phyloP scores from a whole-genome alignment of 2,888 invertebrate genomes.

The Nephrotoma appendiculata region DNA sequence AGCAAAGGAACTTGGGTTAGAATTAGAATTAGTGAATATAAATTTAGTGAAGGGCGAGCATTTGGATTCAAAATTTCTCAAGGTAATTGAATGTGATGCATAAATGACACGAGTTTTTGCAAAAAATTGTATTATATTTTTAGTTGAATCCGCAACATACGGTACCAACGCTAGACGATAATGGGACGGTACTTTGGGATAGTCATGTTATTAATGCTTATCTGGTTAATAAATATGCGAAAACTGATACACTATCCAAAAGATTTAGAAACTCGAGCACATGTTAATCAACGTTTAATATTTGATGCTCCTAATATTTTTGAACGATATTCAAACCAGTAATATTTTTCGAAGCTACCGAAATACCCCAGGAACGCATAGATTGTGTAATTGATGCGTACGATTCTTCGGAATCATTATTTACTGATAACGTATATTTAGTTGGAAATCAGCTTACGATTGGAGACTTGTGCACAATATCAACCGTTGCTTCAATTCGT shows the following conservation, averaged over 20 bases:
- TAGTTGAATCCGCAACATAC: conserved; percentile 44
- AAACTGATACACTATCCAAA: conserved; percentile 39
- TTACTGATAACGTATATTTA: conserved; percentile 20
- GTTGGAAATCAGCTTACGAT: conserved; percentile 12
- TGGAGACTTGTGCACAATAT: not conserved
- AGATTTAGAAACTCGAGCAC: conserved; percentile 34
- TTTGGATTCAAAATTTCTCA: conserved; percentile 24
- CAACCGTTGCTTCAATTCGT: not conserved
- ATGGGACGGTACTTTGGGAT: conserved; percentile 24
- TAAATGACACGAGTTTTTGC: not conserved
- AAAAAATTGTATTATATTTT: not conserved
- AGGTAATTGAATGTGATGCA: conserved; percentile 13
- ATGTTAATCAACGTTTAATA: conserved; percentile 36
- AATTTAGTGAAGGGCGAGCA: conserved; percentile 26
- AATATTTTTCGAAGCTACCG: not conserved
- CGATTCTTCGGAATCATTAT: conserved; percentile 20
- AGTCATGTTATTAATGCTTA: conserved; percentile 39
- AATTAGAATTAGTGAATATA: conserved; percentile 11
- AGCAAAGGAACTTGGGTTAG: not conserved
- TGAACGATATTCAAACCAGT: conserved; percentile 20
- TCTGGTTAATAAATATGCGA: conserved; percentile 38
- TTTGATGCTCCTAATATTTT: conserved; percentile 37
- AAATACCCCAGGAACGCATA: conserved; percentile 17
- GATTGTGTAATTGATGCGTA: conserved; percentile 23
- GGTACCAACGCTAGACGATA: conserved; percentile 27